Conservation (phyloP, 2,888 invertebrate species). For the Kryphioiulus occultus region DNA sequence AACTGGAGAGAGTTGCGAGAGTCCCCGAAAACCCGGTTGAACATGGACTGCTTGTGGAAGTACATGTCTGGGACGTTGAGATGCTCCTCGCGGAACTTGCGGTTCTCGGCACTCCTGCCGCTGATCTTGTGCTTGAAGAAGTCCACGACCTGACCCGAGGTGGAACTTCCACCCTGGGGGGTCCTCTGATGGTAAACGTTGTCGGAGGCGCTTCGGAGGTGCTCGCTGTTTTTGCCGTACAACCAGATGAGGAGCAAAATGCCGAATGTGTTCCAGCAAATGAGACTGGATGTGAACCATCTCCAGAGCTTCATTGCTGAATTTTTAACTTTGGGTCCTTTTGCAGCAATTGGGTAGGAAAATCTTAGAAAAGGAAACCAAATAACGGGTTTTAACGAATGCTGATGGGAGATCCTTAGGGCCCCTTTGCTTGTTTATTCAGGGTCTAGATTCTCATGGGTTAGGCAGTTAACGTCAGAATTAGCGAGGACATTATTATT, state of each 20-base stretch:
- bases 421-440: neutral
- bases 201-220: too few species aligned
- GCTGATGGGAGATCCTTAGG: neutral
- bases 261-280: conserved; percentile 45
- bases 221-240: neutral
- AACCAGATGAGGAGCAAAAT: conserved; percentile 37
- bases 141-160: neutral
- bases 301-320: conserved; percentile 32
- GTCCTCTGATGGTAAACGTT: too few species aligned
- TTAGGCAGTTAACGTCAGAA: too few species aligned
- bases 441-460: too few species aligned
- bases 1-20: neutral
- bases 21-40: neutral
- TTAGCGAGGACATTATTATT: too few species aligned
- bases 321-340: neutral
- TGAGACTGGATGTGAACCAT: conserved; percentile 34
- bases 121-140: conserved; percentile 20
- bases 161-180: neutral
- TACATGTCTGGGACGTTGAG: conserved; percentile 49
- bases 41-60: conserved; percentile 19
- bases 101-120: neutral
- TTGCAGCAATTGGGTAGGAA: neutral
- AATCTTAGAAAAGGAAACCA: neutral
- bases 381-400: neutral
- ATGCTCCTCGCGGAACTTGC: conserved; percentile 45